Evolutionary conservation across 2,888 invertebrate genomes (phyloP), one percentile per base, ranked within the genome.

Genomic region (Microctonus aethiopoides): DNA sequence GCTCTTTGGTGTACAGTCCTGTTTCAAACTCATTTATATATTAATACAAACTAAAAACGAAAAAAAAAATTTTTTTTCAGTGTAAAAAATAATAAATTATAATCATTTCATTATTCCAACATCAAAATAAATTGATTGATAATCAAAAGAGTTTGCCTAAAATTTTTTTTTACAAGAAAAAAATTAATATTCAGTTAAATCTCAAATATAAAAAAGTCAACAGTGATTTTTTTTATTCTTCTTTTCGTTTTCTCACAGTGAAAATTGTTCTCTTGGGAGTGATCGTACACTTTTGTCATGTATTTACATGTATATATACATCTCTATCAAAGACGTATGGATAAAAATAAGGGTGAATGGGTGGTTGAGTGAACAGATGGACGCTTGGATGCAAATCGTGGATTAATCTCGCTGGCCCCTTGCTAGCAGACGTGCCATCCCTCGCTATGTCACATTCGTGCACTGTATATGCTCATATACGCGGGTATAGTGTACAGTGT

Each of bases 321-420:
- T 56, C 56, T 56, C 24, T 26, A 56, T 56, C 5, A 56, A 56
- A 29, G n/a, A 56, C 24, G 24, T 29, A 13, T 56, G 56, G 26
- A 26, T 56, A 22, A 13, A 56, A 13, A 56, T 56, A n/a, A 56
- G 13, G 54, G 52, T 22, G 57, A 16, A 20, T 22, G 16, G 34
- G 22, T 16, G 36, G 34, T 62, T 76, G 77, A 79, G 83, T 76
- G 78, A 83, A 84, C 86, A 86, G 86, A 86, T 85, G 86, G 46
- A 46, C 84, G 84, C 76, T 77, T 79, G 83, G 83, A 86, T 86
- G 86, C 85, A 86, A 86, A 86, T 86, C 84, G 83, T 77, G 85
- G 83, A 85, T 86, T 86, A 86, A 86, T 86, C 84, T 84, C 83
- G 79, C 82, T 83, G 78, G 79, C 81, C 80, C 83, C 78, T 75